Evolutionary conservation across 2,888 invertebrate genomes (phyloP).

Genomic region (Drosophila prolongata): DNA sequence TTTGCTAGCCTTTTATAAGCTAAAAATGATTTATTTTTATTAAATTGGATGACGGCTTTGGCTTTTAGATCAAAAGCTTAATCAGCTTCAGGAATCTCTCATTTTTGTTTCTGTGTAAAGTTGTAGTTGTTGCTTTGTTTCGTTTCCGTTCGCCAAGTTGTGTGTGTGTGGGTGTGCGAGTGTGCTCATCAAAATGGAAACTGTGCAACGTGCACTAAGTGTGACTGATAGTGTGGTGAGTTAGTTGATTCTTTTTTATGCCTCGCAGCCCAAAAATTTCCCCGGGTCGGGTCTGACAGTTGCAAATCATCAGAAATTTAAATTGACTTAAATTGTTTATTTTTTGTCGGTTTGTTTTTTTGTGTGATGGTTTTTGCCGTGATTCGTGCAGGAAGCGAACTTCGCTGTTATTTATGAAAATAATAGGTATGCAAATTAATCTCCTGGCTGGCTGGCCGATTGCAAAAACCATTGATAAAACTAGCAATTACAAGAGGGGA

Average conservation of each 20-base stretch:
- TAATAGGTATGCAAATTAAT: conserved; percentile 78
- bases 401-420: conserved; percentile 72
- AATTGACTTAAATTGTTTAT: conserved; percentile 78
- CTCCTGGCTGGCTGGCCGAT: conserved; percentile 31
- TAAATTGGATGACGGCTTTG: too few species aligned
- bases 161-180: conserved; percentile 41
- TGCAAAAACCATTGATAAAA: conserved; percentile 66
- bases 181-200: conserved; percentile 77
- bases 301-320: conserved; percentile 79
- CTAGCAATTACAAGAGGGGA: conserved; percentile 63
- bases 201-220: conserved; percentile 77
- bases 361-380: conserved; percentile 45
- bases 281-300: conserved; percentile 66
- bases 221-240: conserved; percentile 77
- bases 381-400: conserved; percentile 56
- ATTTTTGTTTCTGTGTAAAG: neutral
- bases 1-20: too few species aligned
- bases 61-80: too few species aligned
- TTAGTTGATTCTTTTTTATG: conserved; percentile 72
- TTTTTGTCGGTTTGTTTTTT: conserved; percentile 50
- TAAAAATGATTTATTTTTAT: too few species aligned
- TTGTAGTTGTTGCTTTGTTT: conserved; percentile 28
- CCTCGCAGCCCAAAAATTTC: conserved; percentile 30
- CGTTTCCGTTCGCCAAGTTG: conserved; percentile 48
- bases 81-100: too few species aligned